Conservation (phyloP, 2,113 vertebrate species). For the Camelus dromedarius region DNA sequence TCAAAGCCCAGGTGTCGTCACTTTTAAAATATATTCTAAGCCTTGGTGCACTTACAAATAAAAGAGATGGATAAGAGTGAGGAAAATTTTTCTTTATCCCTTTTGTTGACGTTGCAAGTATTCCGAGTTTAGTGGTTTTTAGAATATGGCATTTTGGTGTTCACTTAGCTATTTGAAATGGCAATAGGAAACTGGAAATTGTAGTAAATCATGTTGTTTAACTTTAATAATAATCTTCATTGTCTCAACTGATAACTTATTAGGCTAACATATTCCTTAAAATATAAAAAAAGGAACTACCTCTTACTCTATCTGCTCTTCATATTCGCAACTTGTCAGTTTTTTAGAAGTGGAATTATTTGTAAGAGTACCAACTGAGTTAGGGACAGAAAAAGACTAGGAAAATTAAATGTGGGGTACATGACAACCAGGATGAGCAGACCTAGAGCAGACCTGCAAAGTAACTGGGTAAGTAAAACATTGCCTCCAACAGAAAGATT, state of each 20-base stretch:
- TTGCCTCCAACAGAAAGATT: not conserved
- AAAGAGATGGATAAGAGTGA: not conserved
- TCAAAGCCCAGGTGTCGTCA: not conserved
- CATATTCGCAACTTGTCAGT: conserved; percentile 61
- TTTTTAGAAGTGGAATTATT: not conserved
- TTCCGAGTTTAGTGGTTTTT: conserved; percentile 71
- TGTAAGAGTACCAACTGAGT: not conserved
- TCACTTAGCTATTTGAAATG: conserved; percentile 80
- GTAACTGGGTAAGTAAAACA: not conserved
- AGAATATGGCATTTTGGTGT: conserved; percentile 77
- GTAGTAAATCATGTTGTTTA: conserved; percentile 74
- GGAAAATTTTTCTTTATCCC: not conserved
- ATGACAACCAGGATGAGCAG: not conserved
- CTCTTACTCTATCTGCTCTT: conserved; percentile 62
- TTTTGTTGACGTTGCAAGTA: conserved; percentile 72
- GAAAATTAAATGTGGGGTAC: not conserved
- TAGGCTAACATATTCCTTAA: conserved; percentile 71
- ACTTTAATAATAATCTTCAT: conserved; percentile 78
- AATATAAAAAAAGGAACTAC: conserved; percentile 57
- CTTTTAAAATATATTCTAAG: conserved; percentile 1
- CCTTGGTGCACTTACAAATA: conserved; percentile 51
- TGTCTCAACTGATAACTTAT: conserved; percentile 70
- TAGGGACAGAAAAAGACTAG: not conserved
- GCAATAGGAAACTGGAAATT: conserved; percentile 79
- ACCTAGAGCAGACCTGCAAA: not conserved